These are phyloP conservation scores for Ctenomys sociabilis DNA, from an alignment of 2,113 vertebrate species.

Conservation along the genomic window DNA sequence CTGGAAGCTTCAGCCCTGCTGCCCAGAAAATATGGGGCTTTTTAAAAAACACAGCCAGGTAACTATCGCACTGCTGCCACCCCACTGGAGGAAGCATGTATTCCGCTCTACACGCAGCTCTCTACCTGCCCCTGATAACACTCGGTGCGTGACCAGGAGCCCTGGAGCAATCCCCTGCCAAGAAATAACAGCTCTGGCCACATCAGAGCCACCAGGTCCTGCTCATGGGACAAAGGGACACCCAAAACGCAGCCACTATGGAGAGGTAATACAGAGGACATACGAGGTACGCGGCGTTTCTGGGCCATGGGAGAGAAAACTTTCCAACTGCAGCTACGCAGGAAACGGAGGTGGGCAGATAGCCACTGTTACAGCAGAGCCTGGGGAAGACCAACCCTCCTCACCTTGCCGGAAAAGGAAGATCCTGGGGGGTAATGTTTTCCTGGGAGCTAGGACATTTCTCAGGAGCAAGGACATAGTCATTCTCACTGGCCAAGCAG, in stretches of 20 bases:
- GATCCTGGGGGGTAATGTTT: background rate
- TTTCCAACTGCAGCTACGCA: conserved; percentile 7
- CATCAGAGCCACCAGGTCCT: background rate
- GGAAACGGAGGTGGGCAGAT: conserved; percentile 30
- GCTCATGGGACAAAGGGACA: background rate
- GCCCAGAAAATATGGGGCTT: conserved; percentile 70
- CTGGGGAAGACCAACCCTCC: background rate
- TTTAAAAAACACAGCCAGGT: conserved; percentile 65
- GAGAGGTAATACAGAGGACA: background rate
- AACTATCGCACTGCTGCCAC: background rate
- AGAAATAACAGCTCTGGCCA: conserved; percentile 55
- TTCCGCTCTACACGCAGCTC: conserved; percentile 60
- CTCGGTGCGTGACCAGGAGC: conserved; percentile 45
- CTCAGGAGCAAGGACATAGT: background rate
- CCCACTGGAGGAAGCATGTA: conserved; percentile 52
- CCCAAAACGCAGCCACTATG: background rate
- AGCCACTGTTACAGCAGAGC: conserved; percentile 15
- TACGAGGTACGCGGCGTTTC: background rate
- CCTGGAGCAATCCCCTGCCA: conserved; percentile 15
- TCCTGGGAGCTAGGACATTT: background rate
- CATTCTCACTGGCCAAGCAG: background rate
- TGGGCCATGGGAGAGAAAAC: conserved; percentile 3
- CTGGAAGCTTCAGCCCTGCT: conserved; percentile 70
- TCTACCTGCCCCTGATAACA: conserved; percentile 53
- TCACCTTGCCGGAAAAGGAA: background rate